Base-by-base conservation (phyloP, 2,888 invertebrate species). In the Drosophila siamana region DNA sequence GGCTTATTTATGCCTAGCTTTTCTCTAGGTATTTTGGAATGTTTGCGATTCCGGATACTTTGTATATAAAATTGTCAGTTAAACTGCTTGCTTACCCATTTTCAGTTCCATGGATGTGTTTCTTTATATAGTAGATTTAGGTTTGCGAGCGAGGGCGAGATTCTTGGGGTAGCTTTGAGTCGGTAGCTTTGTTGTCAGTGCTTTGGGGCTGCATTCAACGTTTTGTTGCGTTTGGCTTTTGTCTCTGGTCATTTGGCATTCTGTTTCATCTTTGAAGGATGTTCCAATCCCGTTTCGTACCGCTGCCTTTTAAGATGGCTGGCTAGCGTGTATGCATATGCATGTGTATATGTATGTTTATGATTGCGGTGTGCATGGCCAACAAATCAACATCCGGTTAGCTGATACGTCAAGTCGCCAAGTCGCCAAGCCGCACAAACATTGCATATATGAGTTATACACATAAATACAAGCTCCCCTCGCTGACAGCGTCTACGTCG, bases 361-460 rank as follows among this genome's bases (percentile, higher is more conserved):
- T 19, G 26, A 6, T 33, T 65, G 51, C 50, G 60, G 75, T 56
- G 55, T 62, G 69, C 64, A 63, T 26, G 64, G 50, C 68, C 57
- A 74, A 72, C 77, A 75, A 75, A 75, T 76, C 74, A 76, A 75
- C 75, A 76, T 75, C 75, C 75, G 75, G 75, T 72, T 75, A 76
- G 63, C 74, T 71, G 74, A 60, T 74, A 74, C 69, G 51, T 22
- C 44, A 46, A 56, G 30, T 30, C 30, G 46, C n/a, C n/a, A 28
- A 51, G 51, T 57, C 57, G 57, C 41, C 38, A 50, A 44, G 44
- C 44, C 46, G 22, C 54, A 71, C 56, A 75, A 63, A 66, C 79
- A 71, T 75, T 78, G 79, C 78, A 78, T 69, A 69, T 75, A 69
- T 79, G 72, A 78, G 66, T 67, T 68, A 65, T 72, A 62, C 55